Percentiles rank a stretch among this genome's conserved stretches.
These are phyloP conservation scores for Daktulosphaira vitifoliae DNA, from an alignment of 1,140 invertebrate genomes.

Conservation along the genomic window DNA sequence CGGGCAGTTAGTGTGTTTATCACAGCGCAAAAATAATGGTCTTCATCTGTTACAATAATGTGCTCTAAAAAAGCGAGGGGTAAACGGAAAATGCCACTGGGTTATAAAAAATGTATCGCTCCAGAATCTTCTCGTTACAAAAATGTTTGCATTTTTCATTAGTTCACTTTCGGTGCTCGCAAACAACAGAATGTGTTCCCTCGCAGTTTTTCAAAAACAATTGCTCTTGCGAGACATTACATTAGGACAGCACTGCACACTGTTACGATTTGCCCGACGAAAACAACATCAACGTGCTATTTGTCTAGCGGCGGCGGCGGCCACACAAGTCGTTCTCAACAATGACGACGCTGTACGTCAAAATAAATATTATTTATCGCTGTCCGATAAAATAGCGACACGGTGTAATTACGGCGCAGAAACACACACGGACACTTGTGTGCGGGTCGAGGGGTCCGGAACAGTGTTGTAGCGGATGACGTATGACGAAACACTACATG, in stretches of 20 bases:
- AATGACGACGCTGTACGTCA: no score
- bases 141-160: slow-evolving; percentile 16
- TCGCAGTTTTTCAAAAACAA: not conserved
- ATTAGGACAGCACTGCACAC: no score
- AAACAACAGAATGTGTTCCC: not conserved
- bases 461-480: not conserved
- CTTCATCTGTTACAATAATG: no score
- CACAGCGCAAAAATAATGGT: not conserved
- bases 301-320: not conserved
- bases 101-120: not conserved
- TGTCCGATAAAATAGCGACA: not conserved
- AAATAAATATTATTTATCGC: no score
- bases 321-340: no score
- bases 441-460: no score
- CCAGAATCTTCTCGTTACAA: not conserved
- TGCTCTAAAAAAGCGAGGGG: not conserved
- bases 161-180: not conserved
- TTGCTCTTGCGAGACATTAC: not conserved
- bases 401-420: not conserved
- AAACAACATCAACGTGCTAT: not conserved
- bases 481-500: not conserved
- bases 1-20: not conserved
- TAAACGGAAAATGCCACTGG: not conserved
- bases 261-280: not conserved
- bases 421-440: not conserved